A percentile compares a stretch with the other conserved stretches of the same genome.
These are phyloP conservation scores for Eulithis prunata DNA, from an alignment of 2,888 invertebrate species.

Conservation along the genomic window DNA sequence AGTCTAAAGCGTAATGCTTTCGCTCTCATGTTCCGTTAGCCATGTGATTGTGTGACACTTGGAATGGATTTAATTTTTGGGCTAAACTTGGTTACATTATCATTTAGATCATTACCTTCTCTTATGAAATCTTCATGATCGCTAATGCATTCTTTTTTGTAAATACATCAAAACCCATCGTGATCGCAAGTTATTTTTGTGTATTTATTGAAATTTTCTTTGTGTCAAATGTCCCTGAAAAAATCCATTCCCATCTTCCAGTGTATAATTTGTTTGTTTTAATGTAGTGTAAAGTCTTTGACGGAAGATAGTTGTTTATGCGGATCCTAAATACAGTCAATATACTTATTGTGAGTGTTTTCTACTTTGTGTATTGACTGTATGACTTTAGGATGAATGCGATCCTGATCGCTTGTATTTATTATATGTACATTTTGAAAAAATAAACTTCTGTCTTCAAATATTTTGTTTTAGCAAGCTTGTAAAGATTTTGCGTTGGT, in stretches of 20 bases:
- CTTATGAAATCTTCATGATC: constrained; percentile 3
- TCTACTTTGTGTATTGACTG: constrained; percentile 40
- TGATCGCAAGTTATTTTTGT: constrained; percentile 20
- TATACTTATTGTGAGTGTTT: constrained; percentile 26
- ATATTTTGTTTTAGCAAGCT: constrained; percentile 67
- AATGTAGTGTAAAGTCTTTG: constrained; percentile 58
- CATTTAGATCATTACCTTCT: constrained; percentile 1
- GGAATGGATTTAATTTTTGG: constrained; percentile 39
- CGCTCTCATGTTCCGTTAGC: constrained; percentile 46
- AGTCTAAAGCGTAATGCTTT: constrained; percentile 72
- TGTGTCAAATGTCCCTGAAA: constrained; percentile 33
- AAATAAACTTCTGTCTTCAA: constrained; percentile 51
- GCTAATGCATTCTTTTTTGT: constrained; percentile 5
- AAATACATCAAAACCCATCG: constrained; percentile 21
- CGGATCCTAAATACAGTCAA: constrained; percentile 38
- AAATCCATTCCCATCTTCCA: constrained; percentile 58
- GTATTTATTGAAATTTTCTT: constrained; percentile 25
- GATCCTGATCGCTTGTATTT: constrained; percentile 72
- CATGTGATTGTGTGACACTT: constrained; percentile 27
- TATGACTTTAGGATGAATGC: constrained; percentile 42
- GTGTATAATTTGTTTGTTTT: constrained; percentile 63
- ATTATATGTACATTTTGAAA: constrained; percentile 81
- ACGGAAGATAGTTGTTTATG: constrained; percentile 55
- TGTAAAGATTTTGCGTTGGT: constrained; percentile 70
- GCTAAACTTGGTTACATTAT: constrained; percentile 21